Evolutionary conservation across 2,113 vertebrate genomes (phyloP).

Genomic region (Coptodon bakossiorum): DNA sequence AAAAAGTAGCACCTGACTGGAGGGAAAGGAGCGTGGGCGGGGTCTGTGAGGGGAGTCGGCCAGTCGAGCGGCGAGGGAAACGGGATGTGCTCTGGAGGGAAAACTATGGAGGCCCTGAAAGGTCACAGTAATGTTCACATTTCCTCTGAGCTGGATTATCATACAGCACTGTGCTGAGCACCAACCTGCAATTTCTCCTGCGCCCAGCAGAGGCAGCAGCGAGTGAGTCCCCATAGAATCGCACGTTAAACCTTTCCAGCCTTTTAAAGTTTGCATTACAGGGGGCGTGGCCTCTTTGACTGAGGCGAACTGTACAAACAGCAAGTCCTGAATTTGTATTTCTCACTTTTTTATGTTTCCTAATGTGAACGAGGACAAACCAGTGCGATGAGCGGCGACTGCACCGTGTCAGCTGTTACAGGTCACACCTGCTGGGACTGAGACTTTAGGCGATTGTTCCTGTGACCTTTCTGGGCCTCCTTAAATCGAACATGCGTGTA

Average conservation of each 20-base stretch:
- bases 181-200: background rate
- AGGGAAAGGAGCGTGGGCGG: background rate
- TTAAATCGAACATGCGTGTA: background rate
- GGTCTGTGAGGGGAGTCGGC: background rate
- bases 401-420: background rate
- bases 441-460: background rate
- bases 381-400: background rate
- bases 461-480: background rate
- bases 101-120: background rate
- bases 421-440: accelerated
- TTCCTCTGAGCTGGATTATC: background rate
- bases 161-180: background rate
- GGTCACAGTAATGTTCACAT: background rate
- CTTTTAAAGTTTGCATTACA: background rate
- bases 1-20: background rate
- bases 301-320: accelerated
- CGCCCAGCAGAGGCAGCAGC: background rate
- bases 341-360: background rate
- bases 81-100: background rate
- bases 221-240: background rate
- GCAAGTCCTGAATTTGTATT: background rate
- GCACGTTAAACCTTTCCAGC: background rate
- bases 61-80: background rate
- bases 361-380: background rate
- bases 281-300: background rate